phyloP scores from a whole-genome alignment of 1,140 invertebrate species.

The Apis cerana region DNA sequence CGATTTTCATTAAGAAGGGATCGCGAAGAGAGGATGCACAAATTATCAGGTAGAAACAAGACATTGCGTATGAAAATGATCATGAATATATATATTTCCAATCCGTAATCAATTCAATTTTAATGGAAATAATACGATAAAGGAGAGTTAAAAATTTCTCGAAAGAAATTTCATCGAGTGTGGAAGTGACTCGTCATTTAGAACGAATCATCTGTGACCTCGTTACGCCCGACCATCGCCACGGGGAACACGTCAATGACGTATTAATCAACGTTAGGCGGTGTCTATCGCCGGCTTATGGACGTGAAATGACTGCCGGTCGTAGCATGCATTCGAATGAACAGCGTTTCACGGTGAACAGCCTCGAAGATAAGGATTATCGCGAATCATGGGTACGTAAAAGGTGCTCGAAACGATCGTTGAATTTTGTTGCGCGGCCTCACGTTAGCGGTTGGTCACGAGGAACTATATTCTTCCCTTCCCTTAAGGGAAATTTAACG shows the following conservation, averaged over 20 bases:
- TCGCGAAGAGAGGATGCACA: no score
- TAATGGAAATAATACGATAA: no score
- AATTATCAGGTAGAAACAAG: no score
- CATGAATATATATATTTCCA: no score
- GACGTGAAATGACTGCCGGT: conserved; percentile 17
- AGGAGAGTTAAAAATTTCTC: no score
- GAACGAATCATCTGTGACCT: conserved; percentile 32
- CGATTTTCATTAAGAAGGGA: no score
- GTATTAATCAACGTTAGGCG: conserved; percentile 44
- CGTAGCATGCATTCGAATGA: conserved; percentile 18
- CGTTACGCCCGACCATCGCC: conserved; percentile 10
- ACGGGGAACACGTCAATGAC: conserved; percentile 19
- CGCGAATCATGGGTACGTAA: conserved; percentile 13
- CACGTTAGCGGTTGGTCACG: background rate
- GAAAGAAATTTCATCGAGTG: no score
- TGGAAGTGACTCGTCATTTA: conserved; percentile 15
- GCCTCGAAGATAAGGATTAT: conserved; percentile 32
- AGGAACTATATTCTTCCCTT: background rate
- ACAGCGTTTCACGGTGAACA: background rate
- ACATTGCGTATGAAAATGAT: no score
- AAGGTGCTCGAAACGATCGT: background rate
- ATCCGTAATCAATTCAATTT: no score
- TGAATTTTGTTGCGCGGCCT: background rate
- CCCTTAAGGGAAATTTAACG: background rate
- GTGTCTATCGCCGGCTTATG: conserved; percentile 30